phyloP scores from a whole-genome alignment of 2,113 vertebrate genomes.

The Cnemophilus loriae region DNA sequence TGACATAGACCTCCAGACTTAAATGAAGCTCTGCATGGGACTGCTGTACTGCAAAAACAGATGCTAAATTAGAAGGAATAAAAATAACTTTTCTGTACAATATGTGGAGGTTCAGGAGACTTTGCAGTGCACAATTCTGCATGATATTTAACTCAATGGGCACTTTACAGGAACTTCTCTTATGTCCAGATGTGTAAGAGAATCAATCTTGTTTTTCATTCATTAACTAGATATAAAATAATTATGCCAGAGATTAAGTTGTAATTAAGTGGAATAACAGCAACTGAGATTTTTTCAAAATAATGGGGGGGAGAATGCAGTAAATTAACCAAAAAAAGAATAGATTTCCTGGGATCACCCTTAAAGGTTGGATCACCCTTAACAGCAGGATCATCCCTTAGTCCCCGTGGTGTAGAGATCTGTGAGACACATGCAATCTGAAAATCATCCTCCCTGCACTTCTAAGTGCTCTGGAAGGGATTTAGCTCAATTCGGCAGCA shows the following conservation, averaged over 20 bases:
- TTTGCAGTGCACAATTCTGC: neutral
- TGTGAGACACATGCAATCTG: neutral
- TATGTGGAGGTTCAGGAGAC: neutral
- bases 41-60: neutral
- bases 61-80: neutral
- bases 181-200: neutral
- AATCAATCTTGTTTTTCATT: neutral
- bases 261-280: neutral
- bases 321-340: neutral
- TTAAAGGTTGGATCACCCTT: neutral
- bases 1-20: neutral
- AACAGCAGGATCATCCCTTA: neutral
- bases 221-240: neutral
- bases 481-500: neutral
- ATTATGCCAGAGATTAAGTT: neutral
- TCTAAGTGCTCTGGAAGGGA: neutral
- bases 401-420: neutral
- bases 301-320: neutral
- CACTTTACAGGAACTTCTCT: neutral
- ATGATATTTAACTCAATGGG: neutral
- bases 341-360: neutral
- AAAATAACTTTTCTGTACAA: neutral
- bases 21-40: neutral
- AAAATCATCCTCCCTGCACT: neutral
- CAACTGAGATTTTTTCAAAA: neutral